phyloP scores from a whole-genome alignment of 2,797 vertebrate species.

The Acomys russatus region DNA sequence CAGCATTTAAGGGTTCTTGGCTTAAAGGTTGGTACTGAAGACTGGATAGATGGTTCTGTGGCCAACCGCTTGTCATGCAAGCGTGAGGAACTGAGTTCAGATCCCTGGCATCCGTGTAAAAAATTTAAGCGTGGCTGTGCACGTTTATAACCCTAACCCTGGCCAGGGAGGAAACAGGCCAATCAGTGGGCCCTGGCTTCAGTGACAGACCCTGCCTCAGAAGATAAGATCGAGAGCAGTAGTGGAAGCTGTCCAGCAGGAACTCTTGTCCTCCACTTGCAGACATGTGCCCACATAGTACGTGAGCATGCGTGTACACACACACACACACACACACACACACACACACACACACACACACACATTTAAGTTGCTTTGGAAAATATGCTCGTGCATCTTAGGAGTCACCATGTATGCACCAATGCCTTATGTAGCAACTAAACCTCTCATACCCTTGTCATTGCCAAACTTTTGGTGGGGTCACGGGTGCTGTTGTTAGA shows the following conservation, averaged over 20 bases:
- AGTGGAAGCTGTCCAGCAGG: not conserved
- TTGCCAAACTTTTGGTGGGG: constrained; percentile 17
- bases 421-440: not conserved
- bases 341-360: no score
- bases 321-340: no score
- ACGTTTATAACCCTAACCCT: not conserved
- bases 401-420: not conserved
- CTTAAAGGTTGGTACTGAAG: not conserved
- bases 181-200: not conserved
- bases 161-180: not conserved
- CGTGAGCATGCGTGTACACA: no score
- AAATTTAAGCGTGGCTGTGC: not conserved
- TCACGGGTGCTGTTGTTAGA: not conserved
- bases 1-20: not conserved
- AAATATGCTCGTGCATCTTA: not conserved
- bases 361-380: constrained; percentile 14
- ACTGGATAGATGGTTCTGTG: not conserved
- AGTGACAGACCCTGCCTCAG: not conserved
- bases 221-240: not conserved
- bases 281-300: not conserved
- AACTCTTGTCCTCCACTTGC: not conserved
- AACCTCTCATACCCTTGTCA: not conserved
- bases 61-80: no score
- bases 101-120: not conserved
- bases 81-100: not conserved